Evolutionary conservation across 2,797 vertebrate genomes (phyloP), one percentile per base, ranked within the genome.

Genomic region (Anomalospiza imberbis): DNA sequence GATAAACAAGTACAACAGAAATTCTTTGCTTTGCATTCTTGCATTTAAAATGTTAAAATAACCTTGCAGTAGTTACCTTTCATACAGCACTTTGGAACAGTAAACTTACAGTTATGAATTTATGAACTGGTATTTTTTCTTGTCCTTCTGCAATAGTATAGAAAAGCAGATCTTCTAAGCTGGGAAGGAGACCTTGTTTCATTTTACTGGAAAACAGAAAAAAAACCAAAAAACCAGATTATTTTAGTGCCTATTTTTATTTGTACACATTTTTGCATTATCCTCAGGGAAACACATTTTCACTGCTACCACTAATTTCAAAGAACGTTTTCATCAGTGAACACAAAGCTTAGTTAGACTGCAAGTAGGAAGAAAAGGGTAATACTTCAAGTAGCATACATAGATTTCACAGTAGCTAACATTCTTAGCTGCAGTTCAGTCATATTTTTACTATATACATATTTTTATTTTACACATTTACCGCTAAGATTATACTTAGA

Each of bases 131-230:
- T 97, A 99, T 99, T 97, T 98, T 99, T 93, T 99, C 99, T 97
- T 99, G 99, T 91, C 99, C 99, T 97, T 99, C 99, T 53, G 99
- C 99, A 95, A 99, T 99, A 88, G 99, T 99, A 97, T 99, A 99
- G 97, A 99, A 99, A 84, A 99, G 98, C 62, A 99, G 98, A 97
- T 99, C 99, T 97, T 99, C 99, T 97, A 99, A 98, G 73, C 99
- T 99, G 96, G 98, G 99, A 94, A 99, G 98, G 88, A 99, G 98
- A 95, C 99, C 99, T 70, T 99, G 98, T 94, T 99, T 99, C 74
- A 98, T 98, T 98, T 99, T 99, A 98, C 99, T 99, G 95, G 22
- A 86, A 91, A 80, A 82, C 21, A 91, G 74, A 10, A 45, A 8
- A 32, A 10, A 36, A 24, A 17, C 16, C 21, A 40, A n/a, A n/a